Percentiles rank a stretch among this genome's conserved stretches.
Evolutionary conservation across 2,888 invertebrate genomes (phyloP).

Genomic region (Lamellibrachia satsuma): DNA sequence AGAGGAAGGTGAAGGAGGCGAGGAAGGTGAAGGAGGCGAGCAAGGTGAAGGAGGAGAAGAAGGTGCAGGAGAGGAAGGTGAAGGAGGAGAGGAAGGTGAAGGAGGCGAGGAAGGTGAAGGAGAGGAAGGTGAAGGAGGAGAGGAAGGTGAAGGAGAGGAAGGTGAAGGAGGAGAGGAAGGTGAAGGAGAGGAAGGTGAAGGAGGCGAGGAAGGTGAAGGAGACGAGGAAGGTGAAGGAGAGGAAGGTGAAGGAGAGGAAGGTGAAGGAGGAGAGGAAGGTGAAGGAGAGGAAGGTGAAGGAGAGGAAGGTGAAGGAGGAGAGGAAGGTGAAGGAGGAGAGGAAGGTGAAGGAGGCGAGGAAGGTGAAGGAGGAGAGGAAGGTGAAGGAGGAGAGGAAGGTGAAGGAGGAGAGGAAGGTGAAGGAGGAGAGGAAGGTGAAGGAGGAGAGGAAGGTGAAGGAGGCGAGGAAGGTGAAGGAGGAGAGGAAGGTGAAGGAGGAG

Average conservation of each 20-base stretch:
- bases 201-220: no score
- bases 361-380: no score
- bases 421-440: not conserved
- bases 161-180: no score
- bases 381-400: not conserved
- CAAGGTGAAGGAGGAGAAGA: not conserved
- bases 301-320: not conserved
- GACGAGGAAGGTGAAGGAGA: no score
- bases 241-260: not conserved
- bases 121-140: no score
- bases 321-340: not conserved
- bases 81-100: no score
- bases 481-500: conserved; percentile 6
- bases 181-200: no score
- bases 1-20: not conserved
- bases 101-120: no score
- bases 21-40: not conserved
- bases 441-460: not conserved
- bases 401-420: conserved; percentile 1
- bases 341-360: no score
- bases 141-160: no score
- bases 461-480: conserved; percentile 17
- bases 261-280: not conserved
- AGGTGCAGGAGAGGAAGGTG: not conserved
- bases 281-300: not conserved